Percentiles rank a stretch among this genome's conserved stretches.
Evolutionary conservation across 2,113 vertebrate species (phyloP).

Genomic region (Heterochromis multidens): DNA sequence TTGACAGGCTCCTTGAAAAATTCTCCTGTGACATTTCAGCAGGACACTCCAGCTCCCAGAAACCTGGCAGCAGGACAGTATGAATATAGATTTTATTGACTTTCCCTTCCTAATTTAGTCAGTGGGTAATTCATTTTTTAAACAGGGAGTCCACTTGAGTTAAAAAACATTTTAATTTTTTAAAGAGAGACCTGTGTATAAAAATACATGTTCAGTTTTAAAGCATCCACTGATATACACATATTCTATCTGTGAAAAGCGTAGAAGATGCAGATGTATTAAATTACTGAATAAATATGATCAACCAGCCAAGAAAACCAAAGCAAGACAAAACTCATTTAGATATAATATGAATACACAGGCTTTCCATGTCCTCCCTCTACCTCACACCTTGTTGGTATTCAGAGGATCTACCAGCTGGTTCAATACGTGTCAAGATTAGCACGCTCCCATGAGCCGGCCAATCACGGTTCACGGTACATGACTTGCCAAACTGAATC

Average conservation of each 20-base stretch:
- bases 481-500: constrained; percentile 21
- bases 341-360: neutral
- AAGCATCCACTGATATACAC: neutral
- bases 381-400: constrained; percentile 7
- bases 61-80: neutral
- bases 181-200: neutral
- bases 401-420: constrained; percentile 8
- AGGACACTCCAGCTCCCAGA: neutral
- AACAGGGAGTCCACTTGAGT: neutral
- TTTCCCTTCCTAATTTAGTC: neutral
- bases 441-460: constrained; percentile 9
- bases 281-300: neutral
- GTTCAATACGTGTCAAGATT: constrained; percentile 28
- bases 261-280: neutral
- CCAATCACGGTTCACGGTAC: constrained; percentile 46
- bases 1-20: neutral
- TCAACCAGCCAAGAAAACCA: neutral
- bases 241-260: neutral
- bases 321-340: neutral
- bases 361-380: neutral
- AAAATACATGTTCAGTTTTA: neutral
- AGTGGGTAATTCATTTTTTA: neutral
- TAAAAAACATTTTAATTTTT: neutral
- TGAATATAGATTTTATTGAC: neutral
- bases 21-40: neutral